phyloP scores from a whole-genome alignment of 2,113 vertebrate species.

The Phyllostomus discolor region DNA sequence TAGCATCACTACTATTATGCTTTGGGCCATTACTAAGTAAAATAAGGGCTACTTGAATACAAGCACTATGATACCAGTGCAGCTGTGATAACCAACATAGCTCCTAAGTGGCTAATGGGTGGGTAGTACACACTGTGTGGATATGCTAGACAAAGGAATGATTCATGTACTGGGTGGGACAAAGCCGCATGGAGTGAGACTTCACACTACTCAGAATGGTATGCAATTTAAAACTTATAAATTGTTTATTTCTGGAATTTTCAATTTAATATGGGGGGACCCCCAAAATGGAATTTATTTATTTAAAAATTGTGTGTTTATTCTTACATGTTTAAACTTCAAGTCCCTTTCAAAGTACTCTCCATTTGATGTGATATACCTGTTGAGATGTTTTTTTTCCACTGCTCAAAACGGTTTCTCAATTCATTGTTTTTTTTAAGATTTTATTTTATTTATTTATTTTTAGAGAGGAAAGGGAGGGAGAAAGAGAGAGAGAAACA shows the following conservation, averaged over 20 bases:
- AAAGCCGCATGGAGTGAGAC: not conserved
- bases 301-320: no score
- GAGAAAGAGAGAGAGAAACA: no score
- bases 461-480: no score
- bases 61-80: not conserved
- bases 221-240: not conserved
- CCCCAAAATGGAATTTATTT: no score
- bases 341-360: no score
- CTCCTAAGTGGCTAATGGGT: not conserved
- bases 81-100: not conserved
- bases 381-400: no score
- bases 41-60: not conserved
- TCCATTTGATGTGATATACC: no score
- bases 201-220: not conserved
- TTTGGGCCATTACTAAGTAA: not conserved
- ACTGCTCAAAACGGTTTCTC: no score
- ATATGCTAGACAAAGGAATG: not conserved
- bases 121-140: not conserved
- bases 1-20: not conserved
- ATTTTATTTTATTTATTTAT: no score
- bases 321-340: no score
- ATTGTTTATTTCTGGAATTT: not conserved
- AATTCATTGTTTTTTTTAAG: no score
- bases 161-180: not conserved
- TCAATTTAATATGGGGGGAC: not conserved